These are phyloP conservation scores for Clarias fuscus DNA, from an alignment of 2,797 vertebrate species.

Conservation along the genomic window DNA sequence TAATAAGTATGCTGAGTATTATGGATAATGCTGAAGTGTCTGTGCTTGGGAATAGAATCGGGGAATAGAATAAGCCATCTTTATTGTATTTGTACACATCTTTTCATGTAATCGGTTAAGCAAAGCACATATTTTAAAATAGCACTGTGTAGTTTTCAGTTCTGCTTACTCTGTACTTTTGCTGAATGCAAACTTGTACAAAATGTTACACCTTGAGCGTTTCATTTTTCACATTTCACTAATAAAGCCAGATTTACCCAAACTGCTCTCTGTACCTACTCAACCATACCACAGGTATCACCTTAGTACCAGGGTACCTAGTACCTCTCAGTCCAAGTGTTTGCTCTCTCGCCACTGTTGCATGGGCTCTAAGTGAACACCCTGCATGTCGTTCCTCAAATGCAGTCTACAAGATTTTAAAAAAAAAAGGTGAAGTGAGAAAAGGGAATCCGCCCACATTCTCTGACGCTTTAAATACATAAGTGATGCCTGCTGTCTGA, in stretches of 20 bases:
- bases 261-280: background rate
- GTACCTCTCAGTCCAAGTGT: background rate
- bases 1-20: background rate
- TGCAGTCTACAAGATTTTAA: background rate
- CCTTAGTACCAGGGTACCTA: background rate
- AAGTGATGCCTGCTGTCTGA: background rate
- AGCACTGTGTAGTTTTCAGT: constrained; percentile 2
- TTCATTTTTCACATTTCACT: constrained; percentile 19
- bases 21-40: background rate
- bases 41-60: constrained; percentile 11
- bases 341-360: background rate
- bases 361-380: background rate
- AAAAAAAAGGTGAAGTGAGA: background rate
- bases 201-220: background rate
- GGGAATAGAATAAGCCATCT: background rate
- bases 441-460: background rate
- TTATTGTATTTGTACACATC: background rate
- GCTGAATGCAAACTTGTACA: background rate
- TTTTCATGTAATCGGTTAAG: background rate
- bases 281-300: no score
- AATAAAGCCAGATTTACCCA: constrained; percentile 11
- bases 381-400: background rate
- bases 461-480: background rate
- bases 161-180: background rate
- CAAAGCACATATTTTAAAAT: constrained; percentile 6